Conservation (phyloP, 92 coral and sea anemone genomes). For the Porites lobata region DNA sequence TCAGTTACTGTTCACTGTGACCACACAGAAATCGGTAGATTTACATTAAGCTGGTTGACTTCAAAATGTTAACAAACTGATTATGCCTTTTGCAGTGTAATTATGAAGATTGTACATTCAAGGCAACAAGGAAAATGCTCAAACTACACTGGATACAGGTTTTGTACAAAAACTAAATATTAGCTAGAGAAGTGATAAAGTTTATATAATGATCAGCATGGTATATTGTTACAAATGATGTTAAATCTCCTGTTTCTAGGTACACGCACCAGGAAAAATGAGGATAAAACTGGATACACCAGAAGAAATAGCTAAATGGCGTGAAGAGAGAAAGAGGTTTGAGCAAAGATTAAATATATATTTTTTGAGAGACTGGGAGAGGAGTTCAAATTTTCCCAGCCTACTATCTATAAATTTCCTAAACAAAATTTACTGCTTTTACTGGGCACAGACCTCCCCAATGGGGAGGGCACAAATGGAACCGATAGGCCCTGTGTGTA, state of each 20-base stretch:
- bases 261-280: conserved; percentile 79
- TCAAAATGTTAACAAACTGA: neutral
- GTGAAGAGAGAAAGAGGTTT: conserved; percentile 91
- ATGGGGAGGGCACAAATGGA: too few species aligned
- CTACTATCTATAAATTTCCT: too few species aligned
- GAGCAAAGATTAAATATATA: neutral
- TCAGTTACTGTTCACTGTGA: too few species aligned
- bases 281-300: conserved; percentile 88
- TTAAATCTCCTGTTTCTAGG: conserved; percentile 25
- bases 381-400: too few species aligned
- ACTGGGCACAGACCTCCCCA: too few species aligned
- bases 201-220: too few species aligned
- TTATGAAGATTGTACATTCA: conserved; percentile 83
- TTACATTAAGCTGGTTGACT: neutral
- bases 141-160: conserved; percentile 93
- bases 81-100: conserved; percentile 72
- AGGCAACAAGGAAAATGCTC: conserved; percentile 83
- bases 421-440: too few species aligned
- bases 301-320: conserved; percentile 95
- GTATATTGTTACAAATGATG: too few species aligned
- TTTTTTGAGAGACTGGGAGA: neutral
- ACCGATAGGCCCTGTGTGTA: too few species aligned
- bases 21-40: neutral
- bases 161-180: neutral
- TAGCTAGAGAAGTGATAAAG: neutral